Evolutionary conservation across 1,140 invertebrate genomes (phyloP).

Genomic region (Oedothorax gibbosus): DNA sequence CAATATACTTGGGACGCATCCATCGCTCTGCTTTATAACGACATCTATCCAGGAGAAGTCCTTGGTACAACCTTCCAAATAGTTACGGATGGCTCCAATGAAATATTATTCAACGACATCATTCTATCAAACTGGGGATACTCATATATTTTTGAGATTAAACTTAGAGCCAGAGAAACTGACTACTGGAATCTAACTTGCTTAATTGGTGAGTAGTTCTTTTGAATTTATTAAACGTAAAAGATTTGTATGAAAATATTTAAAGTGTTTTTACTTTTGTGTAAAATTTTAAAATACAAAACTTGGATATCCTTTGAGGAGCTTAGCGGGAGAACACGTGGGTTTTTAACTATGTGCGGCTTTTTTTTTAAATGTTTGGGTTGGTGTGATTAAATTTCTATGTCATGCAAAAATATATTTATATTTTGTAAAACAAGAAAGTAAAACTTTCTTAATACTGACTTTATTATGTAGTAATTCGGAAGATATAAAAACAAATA

Average conservation of each 20-base stretch:
- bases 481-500: no score
- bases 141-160: constrained; percentile 54
- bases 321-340: no score
- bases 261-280: no score
- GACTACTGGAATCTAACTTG: constrained; percentile 24
- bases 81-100: constrained; percentile 19
- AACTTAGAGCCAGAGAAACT: constrained; percentile 2
- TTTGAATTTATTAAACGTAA: neutral
- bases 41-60: constrained; percentile 45
- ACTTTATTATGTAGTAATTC: no score
- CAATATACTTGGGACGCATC: constrained; percentile 56
- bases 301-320: no score
- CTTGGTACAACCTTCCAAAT: constrained; percentile 25
- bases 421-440: no score
- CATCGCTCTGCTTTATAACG: constrained; percentile 35
- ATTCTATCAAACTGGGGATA: constrained; percentile 59
- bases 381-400: no score
- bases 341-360: no score
- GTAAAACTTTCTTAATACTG: no score
- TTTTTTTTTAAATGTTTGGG: no score
- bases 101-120: constrained; percentile 54
- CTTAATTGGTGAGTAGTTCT: constrained; percentile 25
- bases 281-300: no score
- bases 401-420: no score
- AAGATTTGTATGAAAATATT: neutral